A percentile compares a stretch with the other conserved stretches of the same genome.
Conservation (phyloP, 2,113 vertebrate genomes). For the Glareola pratincola region DNA sequence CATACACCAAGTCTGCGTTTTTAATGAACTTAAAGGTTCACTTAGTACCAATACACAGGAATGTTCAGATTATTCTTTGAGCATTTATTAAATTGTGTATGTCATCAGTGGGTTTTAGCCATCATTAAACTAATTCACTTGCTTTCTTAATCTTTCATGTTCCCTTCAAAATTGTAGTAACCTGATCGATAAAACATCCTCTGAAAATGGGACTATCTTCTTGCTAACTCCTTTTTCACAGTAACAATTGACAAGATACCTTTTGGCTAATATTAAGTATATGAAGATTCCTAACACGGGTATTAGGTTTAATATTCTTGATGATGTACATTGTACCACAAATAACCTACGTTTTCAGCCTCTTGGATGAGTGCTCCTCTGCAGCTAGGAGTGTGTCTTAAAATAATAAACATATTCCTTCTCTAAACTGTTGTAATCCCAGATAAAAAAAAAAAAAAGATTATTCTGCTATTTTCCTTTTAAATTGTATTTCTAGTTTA, state of each 20-base stretch:
- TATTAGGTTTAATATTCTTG: neutral
- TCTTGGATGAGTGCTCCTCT: neutral
- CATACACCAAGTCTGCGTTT: neutral
- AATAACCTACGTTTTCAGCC: neutral
- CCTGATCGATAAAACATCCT: neutral
- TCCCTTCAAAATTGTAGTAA: neutral
- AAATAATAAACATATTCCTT: neutral
- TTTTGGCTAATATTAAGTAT: neutral
- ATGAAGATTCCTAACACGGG: rapidly evolving
- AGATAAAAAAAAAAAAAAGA: neutral
- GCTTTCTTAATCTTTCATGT: neutral
- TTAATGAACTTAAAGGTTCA: neutral
- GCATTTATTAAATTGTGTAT: neutral
- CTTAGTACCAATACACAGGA: neutral
- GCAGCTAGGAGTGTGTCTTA: neutral
- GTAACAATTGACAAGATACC: neutral
- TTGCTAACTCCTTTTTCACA: neutral
- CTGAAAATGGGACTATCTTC: neutral
- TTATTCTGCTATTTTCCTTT: neutral
- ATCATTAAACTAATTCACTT: neutral
- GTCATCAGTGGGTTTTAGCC: neutral
- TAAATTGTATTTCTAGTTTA: neutral
- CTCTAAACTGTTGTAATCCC: neutral
- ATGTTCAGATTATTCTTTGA: neutral
- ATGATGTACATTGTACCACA: neutral